Evolutionary conservation across 2,888 invertebrate genomes (phyloP).

Genomic region (Aphodius sticticus): DNA sequence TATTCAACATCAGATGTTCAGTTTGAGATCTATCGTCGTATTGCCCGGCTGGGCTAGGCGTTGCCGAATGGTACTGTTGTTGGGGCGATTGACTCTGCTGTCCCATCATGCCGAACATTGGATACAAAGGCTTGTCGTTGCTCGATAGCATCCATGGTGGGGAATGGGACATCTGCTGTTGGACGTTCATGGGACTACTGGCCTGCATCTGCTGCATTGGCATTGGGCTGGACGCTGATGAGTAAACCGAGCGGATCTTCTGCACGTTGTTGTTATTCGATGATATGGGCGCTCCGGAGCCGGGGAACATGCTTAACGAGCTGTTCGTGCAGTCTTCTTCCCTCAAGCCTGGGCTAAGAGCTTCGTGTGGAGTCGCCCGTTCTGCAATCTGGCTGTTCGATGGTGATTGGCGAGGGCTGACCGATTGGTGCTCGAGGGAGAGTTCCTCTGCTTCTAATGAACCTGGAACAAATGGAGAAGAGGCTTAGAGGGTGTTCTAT

Average conservation of each 20-base stretch:
- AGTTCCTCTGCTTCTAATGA: constrained; percentile 82
- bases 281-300: constrained; percentile 52
- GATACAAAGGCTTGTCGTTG: constrained; percentile 71
- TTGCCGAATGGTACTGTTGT: constrained; percentile 61
- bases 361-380: constrained; percentile 64
- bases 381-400: constrained; percentile 61
- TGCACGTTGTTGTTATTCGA: constrained; percentile 52
- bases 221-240: constrained; percentile 69
- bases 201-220: constrained; percentile 56
- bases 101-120: constrained; percentile 70
- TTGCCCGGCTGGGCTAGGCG: constrained; percentile 65
- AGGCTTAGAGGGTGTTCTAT: not conserved
- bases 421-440: constrained; percentile 70
- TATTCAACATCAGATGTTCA: constrained; percentile 67
- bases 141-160: constrained; percentile 78
- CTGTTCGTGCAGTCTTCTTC: constrained; percentile 80
- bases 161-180: constrained; percentile 62
- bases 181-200: constrained; percentile 57
- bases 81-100: constrained; percentile 67
- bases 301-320: constrained; percentile 69
- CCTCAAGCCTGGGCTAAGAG: constrained; percentile 70
- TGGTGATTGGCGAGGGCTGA: constrained; percentile 57
- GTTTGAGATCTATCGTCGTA: constrained; percentile 75
- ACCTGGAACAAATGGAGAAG: constrained; percentile 65
- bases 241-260: constrained; percentile 64